These are phyloP conservation scores for Micrastur ruficollis DNA, from an alignment of 2,797 vertebrate species.

Conservation along the genomic window DNA sequence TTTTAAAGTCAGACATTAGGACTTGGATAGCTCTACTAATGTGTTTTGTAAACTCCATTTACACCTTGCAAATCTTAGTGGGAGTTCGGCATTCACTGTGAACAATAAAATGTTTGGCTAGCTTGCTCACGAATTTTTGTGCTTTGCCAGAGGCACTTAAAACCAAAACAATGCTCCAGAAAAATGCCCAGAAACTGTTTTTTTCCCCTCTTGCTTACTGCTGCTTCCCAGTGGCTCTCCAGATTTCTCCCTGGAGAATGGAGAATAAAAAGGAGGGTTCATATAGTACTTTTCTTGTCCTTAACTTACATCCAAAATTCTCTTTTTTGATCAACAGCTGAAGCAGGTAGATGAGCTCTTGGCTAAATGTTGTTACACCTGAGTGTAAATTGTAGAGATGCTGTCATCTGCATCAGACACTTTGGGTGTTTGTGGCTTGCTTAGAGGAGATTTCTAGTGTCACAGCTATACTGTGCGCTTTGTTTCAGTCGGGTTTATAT, in stretches of 20 bases:
- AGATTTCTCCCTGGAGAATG: background rate
- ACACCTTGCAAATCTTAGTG: conserved; percentile 49
- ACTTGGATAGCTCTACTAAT: background rate
- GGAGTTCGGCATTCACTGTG: background rate
- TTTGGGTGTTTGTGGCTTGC: background rate
- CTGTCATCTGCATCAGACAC: background rate
- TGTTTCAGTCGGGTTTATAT: background rate
- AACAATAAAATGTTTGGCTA: background rate
- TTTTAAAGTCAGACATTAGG: conserved; percentile 24
- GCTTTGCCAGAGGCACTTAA: background rate
- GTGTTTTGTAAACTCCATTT: conserved; percentile 49
- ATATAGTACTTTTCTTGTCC: background rate
- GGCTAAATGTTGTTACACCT: background rate
- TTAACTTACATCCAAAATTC: background rate
- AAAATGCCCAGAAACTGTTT: background rate
- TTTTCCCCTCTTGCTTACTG: background rate
- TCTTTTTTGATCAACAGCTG: background rate
- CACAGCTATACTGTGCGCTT: background rate
- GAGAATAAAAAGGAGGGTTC: background rate
- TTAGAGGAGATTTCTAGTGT: background rate
- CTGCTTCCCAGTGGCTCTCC: background rate
- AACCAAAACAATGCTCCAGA: background rate
- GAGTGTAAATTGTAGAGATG: background rate
- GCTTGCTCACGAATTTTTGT: background rate
- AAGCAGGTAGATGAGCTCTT: background rate